Evolutionary conservation across 2,113 vertebrate genomes (phyloP).

Genomic region (Turnix velox): DNA sequence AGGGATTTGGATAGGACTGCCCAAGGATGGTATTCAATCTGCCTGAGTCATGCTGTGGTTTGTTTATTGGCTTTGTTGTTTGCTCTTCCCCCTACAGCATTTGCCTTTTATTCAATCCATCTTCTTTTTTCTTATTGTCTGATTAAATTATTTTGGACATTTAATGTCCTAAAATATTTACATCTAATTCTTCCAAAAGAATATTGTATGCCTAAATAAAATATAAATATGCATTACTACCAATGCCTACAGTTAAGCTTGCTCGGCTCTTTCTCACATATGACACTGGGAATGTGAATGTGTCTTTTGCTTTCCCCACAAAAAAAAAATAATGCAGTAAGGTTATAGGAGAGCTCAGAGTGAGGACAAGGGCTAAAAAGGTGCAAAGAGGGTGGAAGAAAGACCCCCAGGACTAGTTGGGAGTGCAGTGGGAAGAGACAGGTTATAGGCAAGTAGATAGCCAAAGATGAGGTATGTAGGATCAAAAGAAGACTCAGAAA

Average conservation of each 20-base stretch:
- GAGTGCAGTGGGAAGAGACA: not conserved
- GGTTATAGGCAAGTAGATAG: not conserved
- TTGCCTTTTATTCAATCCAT: not conserved
- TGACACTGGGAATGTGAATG: not conserved
- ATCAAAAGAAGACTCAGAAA: not conserved
- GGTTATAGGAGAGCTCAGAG: not conserved
- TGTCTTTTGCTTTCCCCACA: not conserved
- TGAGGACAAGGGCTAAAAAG: not conserved
- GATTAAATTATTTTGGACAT: not conserved
- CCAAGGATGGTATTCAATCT: not conserved
- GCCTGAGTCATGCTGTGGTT: not conserved
- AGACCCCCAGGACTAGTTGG: not conserved
- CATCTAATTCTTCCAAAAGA: not conserved
- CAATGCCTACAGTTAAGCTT: not conserved
- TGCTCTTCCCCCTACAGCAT: not conserved
- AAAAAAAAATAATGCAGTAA: not conserved
- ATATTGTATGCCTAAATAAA: not conserved
- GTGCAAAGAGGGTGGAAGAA: not conserved
- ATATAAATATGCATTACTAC: not conserved
- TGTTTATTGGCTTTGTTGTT: not conserved
- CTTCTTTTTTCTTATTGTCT: not conserved
- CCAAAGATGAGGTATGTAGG: not conserved
- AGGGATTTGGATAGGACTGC: not conserved
- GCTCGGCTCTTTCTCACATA: not conserved
- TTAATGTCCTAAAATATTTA: not conserved